These are phyloP conservation scores for Pao palembangensis DNA, from an alignment of 2,113 vertebrate species.

Conservation along the genomic window DNA sequence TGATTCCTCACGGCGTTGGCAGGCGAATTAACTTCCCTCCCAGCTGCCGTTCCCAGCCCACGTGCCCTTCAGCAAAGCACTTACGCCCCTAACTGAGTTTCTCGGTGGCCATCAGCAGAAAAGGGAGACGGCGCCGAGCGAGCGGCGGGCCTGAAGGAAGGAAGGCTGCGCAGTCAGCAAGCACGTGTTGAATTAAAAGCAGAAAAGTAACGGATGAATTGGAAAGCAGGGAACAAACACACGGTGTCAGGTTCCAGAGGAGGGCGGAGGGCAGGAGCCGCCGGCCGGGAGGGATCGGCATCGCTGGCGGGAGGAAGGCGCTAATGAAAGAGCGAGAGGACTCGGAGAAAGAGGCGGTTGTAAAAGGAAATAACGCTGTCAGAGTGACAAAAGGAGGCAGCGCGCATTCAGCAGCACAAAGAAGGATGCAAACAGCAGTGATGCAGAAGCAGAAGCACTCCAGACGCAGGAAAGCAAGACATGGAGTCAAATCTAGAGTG, in stretches of 20 bases:
- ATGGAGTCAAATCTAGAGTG: slow-evolving; percentile 2
- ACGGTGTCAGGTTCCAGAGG: not conserved
- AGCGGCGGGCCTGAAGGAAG: not conserved
- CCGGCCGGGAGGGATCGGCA: too few species aligned
- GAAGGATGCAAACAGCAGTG: slow-evolving; percentile 2
- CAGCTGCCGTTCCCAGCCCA: slow-evolving; percentile 47
- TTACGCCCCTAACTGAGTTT: slow-evolving; percentile 39
- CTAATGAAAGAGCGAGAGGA: slow-evolving; percentile 6
- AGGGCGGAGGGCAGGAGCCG: not conserved
- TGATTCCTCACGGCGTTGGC: slow-evolving; percentile 47
- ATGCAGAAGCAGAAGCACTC: not conserved
- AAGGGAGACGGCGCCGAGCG: not conserved
- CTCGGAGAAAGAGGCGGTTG: not conserved
- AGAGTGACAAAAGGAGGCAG: slow-evolving; percentile 1
- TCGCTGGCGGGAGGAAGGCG: slow-evolving; percentile 11
- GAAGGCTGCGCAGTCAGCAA: slow-evolving; percentile 51
- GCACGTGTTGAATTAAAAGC: slow-evolving; percentile 19
- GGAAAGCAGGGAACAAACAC: slow-evolving; percentile 25
- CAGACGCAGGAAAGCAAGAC: not conserved
- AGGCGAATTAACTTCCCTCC: slow-evolving; percentile 51
- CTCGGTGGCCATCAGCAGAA: slow-evolving; percentile 38
- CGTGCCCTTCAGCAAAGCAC: slow-evolving; percentile 57
- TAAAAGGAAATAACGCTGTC: slow-evolving; percentile 1
- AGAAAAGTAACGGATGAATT: slow-evolving; percentile 43
- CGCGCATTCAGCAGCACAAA: not conserved